phyloP scores from a whole-genome alignment of 92 coral and sea anemone genomes.

The Phymanthus crucifer region DNA sequence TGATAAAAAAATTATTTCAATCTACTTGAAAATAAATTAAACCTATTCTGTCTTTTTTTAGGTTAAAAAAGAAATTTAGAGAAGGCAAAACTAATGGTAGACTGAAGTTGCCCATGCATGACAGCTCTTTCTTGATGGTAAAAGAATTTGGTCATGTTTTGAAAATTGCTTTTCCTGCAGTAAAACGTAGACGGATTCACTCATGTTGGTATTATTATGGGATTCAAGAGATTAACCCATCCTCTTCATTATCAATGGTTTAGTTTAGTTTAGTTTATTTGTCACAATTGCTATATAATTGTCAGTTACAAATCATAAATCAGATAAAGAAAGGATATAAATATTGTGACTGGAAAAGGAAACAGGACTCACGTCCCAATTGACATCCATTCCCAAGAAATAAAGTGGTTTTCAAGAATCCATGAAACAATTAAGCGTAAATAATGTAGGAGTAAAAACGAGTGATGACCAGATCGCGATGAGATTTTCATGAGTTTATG shows the following conservation, averaged over 20 bases:
- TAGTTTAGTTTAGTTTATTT: too few species aligned
- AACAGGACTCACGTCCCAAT: too few species aligned
- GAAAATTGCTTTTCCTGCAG: constrained; percentile 33
- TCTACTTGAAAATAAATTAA: neutral
- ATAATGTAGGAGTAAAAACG: too few species aligned
- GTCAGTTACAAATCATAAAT: too few species aligned
- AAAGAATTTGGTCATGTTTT: constrained; percentile 23
- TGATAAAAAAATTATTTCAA: neutral
- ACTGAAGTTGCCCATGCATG: neutral
- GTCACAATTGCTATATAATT: too few species aligned
- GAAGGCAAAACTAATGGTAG: neutral
- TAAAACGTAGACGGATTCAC: constrained; percentile 21
- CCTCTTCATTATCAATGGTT: neutral
- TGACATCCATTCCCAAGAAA: too few species aligned
- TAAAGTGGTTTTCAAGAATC: too few species aligned
- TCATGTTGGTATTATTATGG: constrained; percentile 43
- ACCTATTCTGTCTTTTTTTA: neutral
- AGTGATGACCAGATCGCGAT: too few species aligned
- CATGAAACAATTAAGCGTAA: too few species aligned
- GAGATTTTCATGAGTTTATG: too few species aligned
- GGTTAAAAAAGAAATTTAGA: neutral
- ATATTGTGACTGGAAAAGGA: too few species aligned
- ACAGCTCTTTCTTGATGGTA: neutral
- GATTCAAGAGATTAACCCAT: neutral
- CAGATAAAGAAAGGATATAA: too few species aligned